Conservation (phyloP, 2,797 vertebrate species). For the Rallus crepitans region DNA sequence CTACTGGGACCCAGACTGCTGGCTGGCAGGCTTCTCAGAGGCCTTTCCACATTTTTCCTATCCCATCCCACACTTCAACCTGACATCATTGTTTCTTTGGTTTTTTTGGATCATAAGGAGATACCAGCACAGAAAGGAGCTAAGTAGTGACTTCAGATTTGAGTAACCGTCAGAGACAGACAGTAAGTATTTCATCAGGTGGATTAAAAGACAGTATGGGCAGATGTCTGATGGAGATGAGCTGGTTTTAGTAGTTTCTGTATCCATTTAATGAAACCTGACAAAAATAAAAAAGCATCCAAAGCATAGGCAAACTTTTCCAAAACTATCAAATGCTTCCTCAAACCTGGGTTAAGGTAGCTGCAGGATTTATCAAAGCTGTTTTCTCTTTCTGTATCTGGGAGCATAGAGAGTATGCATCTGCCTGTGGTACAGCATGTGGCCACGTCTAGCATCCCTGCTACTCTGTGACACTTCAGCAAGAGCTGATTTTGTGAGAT, state of each 20-base stretch:
- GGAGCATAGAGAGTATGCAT: neutral
- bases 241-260: neutral
- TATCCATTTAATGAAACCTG: neutral
- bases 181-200: neutral
- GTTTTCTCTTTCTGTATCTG: neutral
- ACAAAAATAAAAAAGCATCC: neutral
- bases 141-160: neutral
- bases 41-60: neutral
- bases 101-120: neutral
- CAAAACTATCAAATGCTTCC: neutral
- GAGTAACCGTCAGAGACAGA: neutral
- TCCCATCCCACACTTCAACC: neutral
- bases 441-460: neutral
- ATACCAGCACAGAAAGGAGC: neutral
- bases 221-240: neutral
- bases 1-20: neutral
- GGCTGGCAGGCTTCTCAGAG: neutral
- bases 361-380: neutral
- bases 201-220: neutral
- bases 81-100: fast-evolving
- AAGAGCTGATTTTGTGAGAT: neutral
- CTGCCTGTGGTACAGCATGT: neutral
- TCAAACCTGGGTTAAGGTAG: neutral
- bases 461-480: neutral
- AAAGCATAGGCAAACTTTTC: neutral